Evolutionary conservation across 2,113 vertebrate genomes (phyloP).

Genomic region (Mesocricetus auratus): DNA sequence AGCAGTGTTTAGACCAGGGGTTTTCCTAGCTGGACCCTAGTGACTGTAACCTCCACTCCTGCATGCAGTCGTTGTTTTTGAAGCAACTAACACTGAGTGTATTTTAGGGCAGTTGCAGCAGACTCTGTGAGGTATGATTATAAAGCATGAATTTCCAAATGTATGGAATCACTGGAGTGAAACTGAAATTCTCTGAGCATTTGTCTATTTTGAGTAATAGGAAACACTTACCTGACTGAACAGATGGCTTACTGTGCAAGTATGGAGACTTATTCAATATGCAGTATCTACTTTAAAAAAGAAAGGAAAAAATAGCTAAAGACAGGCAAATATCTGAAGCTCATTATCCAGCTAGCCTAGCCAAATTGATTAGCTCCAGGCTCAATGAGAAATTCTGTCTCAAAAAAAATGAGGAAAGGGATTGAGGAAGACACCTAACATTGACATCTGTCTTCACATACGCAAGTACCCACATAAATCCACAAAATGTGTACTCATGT

Average conservation of each 20-base stretch:
- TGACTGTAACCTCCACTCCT: not conserved
- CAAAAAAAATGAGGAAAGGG: not conserved
- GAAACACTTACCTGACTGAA: not conserved
- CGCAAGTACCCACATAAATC: not conserved
- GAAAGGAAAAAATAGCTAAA: not conserved
- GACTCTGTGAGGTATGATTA: not conserved
- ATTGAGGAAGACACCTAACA: not conserved
- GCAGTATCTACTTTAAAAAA: not conserved
- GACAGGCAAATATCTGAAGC: not conserved
- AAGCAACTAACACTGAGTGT: not conserved
- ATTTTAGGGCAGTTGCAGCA: not conserved
- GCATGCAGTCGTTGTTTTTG: not conserved
- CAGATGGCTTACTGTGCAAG: not conserved
- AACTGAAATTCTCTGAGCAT: slow-evolving; percentile 47
- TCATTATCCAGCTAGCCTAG: not conserved
- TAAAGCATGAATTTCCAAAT: slow-evolving; percentile 30
- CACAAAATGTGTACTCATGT: not conserved
- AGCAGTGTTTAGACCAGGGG: slow-evolving; percentile 40
- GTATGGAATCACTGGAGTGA: slow-evolving; percentile 32
- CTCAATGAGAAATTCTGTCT: not conserved
- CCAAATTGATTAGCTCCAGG: not conserved
- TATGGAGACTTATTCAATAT: not conserved
- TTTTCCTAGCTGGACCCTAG: slow-evolving; percentile 45
- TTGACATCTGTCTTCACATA: not conserved
- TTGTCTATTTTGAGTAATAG: slow-evolving; percentile 44